A percentile compares a stretch with the other conserved stretches of the same genome.
Evolutionary conservation across 2,888 invertebrate species (phyloP).

Genomic region (Odontomyia ornata): DNA sequence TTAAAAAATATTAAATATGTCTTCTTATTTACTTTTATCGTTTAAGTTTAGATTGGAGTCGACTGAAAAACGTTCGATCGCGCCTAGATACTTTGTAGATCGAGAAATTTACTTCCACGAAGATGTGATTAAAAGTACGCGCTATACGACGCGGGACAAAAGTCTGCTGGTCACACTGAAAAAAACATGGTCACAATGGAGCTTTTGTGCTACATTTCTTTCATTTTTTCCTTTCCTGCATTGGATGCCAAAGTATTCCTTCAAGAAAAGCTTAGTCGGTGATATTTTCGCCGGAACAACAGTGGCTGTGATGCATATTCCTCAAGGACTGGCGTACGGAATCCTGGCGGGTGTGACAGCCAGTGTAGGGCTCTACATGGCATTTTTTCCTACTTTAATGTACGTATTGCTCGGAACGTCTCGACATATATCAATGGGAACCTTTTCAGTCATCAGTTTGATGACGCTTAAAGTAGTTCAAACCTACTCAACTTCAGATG

Average conservation of each 20-base stretch:
- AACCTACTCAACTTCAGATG: constrained; percentile 63
- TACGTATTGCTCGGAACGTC: constrained; percentile 87
- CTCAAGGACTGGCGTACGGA: constrained; percentile 82
- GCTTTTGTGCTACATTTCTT: constrained; percentile 57
- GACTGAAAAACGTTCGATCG: background rate
- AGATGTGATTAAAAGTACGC: constrained; percentile 60
- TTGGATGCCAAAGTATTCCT: constrained; percentile 72
- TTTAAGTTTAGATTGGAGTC: constrained; percentile 1
- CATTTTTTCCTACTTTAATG: constrained; percentile 84
- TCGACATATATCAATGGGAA: constrained; percentile 83
- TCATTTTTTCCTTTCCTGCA: constrained; percentile 68
- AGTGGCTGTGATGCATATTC: constrained; percentile 86
- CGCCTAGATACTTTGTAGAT: constrained; percentile 59
- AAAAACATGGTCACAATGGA: constrained; percentile 58
- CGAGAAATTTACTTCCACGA: constrained; percentile 61
- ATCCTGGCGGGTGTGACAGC: constrained; percentile 74
- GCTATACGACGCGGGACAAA: constrained; percentile 61
- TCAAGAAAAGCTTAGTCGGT: constrained; percentile 69
- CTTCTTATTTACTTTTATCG: too few relatives aligned
- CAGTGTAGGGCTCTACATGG: constrained; percentile 79
- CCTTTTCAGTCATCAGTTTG: constrained; percentile 83
- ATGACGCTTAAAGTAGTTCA: constrained; percentile 82
- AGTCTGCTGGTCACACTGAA: constrained; percentile 58
- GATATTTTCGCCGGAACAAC: constrained; percentile 85
- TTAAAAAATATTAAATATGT: too few relatives aligned